phyloP scores from a whole-genome alignment of 2,888 invertebrate species.

The Drosophila emarginata region DNA sequence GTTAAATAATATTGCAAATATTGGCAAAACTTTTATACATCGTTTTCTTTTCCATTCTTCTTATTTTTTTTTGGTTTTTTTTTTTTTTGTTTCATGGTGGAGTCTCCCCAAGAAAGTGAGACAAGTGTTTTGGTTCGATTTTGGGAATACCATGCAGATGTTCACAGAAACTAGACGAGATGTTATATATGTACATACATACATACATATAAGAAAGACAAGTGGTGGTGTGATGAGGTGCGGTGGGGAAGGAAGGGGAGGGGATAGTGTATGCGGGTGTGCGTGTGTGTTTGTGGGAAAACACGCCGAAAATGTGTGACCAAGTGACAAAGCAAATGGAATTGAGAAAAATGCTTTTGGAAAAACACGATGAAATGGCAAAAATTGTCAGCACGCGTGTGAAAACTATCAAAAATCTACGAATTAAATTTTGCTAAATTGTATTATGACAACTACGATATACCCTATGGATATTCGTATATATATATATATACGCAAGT shows the following conservation, averaged over 20 bases:
- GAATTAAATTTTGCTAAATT: neutral
- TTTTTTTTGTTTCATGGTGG: conserved; percentile 10
- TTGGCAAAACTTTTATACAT: conserved; percentile 19
- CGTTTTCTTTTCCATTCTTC: neutral
- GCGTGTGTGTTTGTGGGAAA: conserved; percentile 25
- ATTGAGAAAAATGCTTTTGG: conserved; percentile 1
- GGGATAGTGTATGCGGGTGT: neutral
- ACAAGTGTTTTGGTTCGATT: conserved; percentile 13
- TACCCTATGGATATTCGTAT: conserved; percentile 6
- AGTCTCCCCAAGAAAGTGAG: conserved; percentile 9
- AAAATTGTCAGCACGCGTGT: conserved; percentile 9
- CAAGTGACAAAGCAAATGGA: neutral
- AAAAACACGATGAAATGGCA: conserved; percentile 15
- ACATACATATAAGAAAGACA: no score
- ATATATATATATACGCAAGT: neutral
- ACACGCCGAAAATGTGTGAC: conserved; percentile 31
- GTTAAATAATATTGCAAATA: conserved; percentile 61
- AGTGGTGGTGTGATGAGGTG: no score
- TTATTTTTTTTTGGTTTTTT: neutral
- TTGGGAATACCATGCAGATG: conserved; percentile 42
- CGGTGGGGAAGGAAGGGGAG: neutral
- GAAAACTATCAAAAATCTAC: conserved; percentile 12
- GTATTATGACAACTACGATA: neutral
- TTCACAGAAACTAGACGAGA: conserved; percentile 8
- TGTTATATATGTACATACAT: neutral